A percentile compares a stretch with the other conserved stretches of the same genome.
Evolutionary conservation across 2,113 vertebrate genomes (phyloP).

Genomic region (Oncorhynchus gorbuscha): DNA sequence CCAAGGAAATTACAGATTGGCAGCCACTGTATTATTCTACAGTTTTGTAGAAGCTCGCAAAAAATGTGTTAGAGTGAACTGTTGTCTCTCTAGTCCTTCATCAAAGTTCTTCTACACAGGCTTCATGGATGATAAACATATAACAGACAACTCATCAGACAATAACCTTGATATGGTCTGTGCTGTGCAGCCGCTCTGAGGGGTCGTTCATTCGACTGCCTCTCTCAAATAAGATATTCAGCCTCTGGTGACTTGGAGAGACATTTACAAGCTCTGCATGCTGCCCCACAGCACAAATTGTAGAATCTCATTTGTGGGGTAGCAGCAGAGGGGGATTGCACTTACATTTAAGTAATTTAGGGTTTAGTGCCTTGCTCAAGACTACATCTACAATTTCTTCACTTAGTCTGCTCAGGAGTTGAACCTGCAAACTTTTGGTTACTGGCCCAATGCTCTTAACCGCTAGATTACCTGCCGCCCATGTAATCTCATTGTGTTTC

Average conservation of each 20-base stretch:
- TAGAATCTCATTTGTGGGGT: not conserved
- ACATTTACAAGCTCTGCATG: not conserved
- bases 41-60: not conserved
- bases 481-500: not conserved
- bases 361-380: too few relatives aligned
- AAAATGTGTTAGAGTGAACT: not conserved
- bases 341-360: not conserved
- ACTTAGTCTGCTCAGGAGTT: too few relatives aligned
- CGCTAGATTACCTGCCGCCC: not conserved
- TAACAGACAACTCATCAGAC: not conserved
- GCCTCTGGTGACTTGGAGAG: not conserved
- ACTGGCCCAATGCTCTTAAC: too few relatives aligned
- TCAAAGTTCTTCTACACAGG: not conserved
- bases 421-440: too few relatives aligned
- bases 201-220: not conserved
- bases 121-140: not conserved
- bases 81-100: conserved; percentile 10
- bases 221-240: not conserved
- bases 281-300: not conserved
- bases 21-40: not conserved
- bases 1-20: too few relatives aligned
- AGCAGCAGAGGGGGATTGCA: not conserved
- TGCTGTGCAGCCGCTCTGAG: not conserved
- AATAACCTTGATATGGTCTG: not conserved
- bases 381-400: too few relatives aligned